Evolutionary conservation across 1,140 invertebrate species (phyloP).

Genomic region (Drosophila tsacasi): DNA sequence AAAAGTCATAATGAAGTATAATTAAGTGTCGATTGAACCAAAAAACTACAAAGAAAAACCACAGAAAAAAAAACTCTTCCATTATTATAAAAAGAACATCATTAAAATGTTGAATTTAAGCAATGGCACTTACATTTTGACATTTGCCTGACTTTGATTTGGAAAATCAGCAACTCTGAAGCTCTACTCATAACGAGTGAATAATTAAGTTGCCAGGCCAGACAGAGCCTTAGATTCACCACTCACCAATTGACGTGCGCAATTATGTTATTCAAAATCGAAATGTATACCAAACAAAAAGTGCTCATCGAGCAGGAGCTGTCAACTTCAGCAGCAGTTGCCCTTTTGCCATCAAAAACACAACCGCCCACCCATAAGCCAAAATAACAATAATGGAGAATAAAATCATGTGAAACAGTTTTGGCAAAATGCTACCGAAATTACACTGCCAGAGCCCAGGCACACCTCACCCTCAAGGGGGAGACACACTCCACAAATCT

Average conservation of each 20-base stretch:
- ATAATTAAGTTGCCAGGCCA: conserved; percentile 72
- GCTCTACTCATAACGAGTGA: conserved; percentile 33
- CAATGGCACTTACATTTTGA: conserved; percentile 43
- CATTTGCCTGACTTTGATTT: conserved; percentile 62
- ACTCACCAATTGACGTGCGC: conserved; percentile 60
- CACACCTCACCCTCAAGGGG: not conserved
- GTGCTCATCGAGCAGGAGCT: conserved; percentile 36
- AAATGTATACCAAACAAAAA: conserved; percentile 25
- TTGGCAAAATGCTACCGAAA: conserved; percentile 67
- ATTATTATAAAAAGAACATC: conserved; percentile 51
- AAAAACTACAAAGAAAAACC: conserved; percentile 16
- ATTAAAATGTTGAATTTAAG: conserved; percentile 30
- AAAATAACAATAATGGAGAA: conserved; percentile 42
- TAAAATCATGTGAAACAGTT: conserved; percentile 60
- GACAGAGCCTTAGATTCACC: conserved; percentile 42
- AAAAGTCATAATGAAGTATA: conserved; percentile 59
- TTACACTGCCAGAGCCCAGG: not conserved
- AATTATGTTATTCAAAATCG: conserved; percentile 71
- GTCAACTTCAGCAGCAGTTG: conserved; percentile 50
- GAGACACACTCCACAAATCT: conserved; percentile 40
- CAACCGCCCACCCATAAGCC: conserved; percentile 24
- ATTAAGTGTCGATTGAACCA: conserved; percentile 62
- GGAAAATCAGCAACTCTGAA: conserved; percentile 28
- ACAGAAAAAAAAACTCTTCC: conserved; percentile 10
- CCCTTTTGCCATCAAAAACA: conserved; percentile 50